Evolutionary conservation across 1,140 invertebrate genomes (phyloP).

Genomic region (Ostrea edulis): DNA sequence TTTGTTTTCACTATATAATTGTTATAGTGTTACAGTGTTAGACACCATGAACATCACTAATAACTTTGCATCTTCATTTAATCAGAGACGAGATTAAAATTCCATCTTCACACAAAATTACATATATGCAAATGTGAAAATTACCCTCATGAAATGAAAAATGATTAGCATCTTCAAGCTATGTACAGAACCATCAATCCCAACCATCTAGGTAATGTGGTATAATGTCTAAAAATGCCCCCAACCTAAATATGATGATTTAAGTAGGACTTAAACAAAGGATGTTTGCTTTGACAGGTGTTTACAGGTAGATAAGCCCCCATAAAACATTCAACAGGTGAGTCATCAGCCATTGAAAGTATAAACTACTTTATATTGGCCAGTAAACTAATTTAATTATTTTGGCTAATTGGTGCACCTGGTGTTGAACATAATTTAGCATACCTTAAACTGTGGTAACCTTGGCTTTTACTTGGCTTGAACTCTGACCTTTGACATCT

Average conservation of each 20-base stretch:
- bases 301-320: not conserved
- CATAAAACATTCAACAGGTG: slow-evolving; percentile 7
- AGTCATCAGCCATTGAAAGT: not conserved
- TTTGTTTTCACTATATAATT: no score
- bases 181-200: not conserved
- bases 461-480: not conserved
- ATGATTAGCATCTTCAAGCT: not conserved
- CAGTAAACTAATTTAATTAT: not conserved
- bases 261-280: not conserved
- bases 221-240: slow-evolving; percentile 17
- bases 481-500: not conserved
- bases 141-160: no score
- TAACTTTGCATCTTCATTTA: no score
- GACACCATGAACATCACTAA: no score
- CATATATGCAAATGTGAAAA: no score
- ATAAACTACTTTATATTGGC: slow-evolving; percentile 4
- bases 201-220: not conserved
- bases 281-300: slow-evolving; percentile 21
- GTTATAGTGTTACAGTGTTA: no score
- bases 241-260: slow-evolving; percentile 22
- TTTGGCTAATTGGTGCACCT: not conserved
- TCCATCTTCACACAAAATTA: no score
- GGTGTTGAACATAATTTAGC: not conserved
- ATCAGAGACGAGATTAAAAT: no score
- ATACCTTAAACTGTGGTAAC: not conserved